Evolutionary conservation across 2,797 vertebrate genomes (phyloP), one percentile per base, ranked within the genome.

Genomic region (Danio choprae): DNA sequence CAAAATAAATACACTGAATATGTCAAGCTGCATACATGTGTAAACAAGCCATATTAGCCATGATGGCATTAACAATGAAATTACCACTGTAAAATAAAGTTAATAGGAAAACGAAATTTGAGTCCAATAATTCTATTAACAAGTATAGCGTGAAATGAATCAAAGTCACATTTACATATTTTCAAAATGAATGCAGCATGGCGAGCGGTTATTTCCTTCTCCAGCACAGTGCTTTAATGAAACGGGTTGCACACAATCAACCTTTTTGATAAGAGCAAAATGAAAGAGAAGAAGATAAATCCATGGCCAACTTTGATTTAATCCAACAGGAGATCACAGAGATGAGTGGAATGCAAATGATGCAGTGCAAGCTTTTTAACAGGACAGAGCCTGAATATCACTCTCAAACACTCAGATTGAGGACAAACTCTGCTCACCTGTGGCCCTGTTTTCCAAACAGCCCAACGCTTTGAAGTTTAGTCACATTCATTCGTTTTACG

Each of bases 231-330:
- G 12, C 50, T 41, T 64, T 81, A 22, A 82, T 73, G 15, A 77
- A 80, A 80, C 11, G 8, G 80, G 44, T 63, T 53, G 74, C 82
- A 71, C 67, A 84, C 80, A 83, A 85, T 85, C 83, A 89, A 79
- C 65, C 83, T 87, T 46, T 88, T 86, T 86, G 84, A 88, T 87
- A 78, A 78, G 82, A 85, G 76, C 53, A 79, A 84, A 88, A 88
- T 84, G 84, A 90, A 89, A 87, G 83, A 84, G 67, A 83, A 84
- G 82, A 87, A 72, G 85, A 91, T 89, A 88, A 90, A 85, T 87
- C 64, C 77, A 50, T 36, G 41, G 87, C 64, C 29, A 85, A 58
- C 86, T 91, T 87, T 92, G 89, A 91, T 91, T 86, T 87, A 82
- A 88, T 91, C 56, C 85, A 72, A 81, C 75, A 56, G 79, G 82